A percentile compares a stretch with the other conserved stretches of the same genome.
Evolutionary conservation across 2,113 vertebrate genomes (phyloP).

Genomic region (Rattus rattus): DNA sequence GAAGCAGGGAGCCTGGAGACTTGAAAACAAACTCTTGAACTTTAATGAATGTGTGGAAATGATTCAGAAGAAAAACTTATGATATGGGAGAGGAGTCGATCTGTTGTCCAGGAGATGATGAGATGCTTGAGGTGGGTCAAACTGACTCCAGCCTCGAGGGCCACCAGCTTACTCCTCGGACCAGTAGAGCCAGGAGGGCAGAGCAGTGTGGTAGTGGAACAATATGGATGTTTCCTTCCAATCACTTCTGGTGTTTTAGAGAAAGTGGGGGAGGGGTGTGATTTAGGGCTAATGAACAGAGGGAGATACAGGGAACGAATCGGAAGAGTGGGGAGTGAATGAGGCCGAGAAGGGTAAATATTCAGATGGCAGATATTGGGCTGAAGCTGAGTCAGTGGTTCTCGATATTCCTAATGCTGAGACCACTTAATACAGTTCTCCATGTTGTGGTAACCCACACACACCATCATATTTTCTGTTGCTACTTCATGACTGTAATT

Average conservation of each 20-base stretch:
- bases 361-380: background rate
- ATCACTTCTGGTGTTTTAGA: background rate
- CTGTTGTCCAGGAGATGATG: background rate
- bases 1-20: background rate
- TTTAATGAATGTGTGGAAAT: slow-evolving; percentile 3
- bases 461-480: background rate
- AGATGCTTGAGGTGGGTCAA: background rate
- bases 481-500: background rate
- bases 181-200: fast-evolving
- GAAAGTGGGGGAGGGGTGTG: background rate
- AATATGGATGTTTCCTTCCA: background rate
- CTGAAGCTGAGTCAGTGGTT: background rate
- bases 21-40: background rate
- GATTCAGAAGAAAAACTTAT: background rate
- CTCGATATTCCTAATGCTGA: background rate
- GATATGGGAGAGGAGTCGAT: background rate
- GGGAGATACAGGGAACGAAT: background rate
- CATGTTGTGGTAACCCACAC: too few species aligned
- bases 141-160: background rate
- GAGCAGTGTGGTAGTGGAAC: background rate
- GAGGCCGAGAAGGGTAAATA: background rate
- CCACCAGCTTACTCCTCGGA: background rate
- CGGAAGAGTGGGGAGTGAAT: background rate
- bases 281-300: background rate
- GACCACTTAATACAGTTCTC: background rate